Conservation (phyloP, 2,888 invertebrate genomes). For the Actias luna region DNA sequence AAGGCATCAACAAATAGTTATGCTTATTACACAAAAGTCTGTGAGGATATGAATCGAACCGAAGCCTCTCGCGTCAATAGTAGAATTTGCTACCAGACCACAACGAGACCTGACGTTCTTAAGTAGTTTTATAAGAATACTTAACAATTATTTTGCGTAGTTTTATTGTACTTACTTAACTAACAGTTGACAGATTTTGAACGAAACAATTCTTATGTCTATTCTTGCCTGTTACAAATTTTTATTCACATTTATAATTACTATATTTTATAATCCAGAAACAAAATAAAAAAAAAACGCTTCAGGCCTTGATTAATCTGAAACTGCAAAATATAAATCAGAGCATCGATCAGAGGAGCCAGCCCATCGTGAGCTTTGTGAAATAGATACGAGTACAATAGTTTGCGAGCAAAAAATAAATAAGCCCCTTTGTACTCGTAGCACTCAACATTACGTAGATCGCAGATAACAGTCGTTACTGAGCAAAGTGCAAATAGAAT, state of each 20-base stretch:
- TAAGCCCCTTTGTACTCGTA: conserved; percentile 45
- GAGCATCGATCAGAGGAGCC: conserved; percentile 60
- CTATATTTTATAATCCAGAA: background rate
- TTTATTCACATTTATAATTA: conserved; percentile 11
- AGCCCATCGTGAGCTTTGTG: conserved; percentile 63
- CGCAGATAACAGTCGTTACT: conserved; percentile 54
- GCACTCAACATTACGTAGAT: conserved; percentile 74
- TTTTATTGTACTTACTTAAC: too few relatives aligned
- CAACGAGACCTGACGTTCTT: too few relatives aligned
- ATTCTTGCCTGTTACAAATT: background rate
- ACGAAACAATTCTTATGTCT: too few relatives aligned
- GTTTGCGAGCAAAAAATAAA: conserved; percentile 58
- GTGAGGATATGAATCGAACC: too few relatives aligned
- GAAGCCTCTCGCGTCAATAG: too few relatives aligned
- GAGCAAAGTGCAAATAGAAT: conserved; percentile 31
- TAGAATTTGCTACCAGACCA: too few relatives aligned
- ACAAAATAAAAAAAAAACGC: conserved; percentile 34
- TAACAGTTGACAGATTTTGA: too few relatives aligned
- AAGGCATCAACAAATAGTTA: too few relatives aligned
- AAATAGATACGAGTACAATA: conserved; percentile 65
- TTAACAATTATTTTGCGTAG: too few relatives aligned
- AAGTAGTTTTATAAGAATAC: too few relatives aligned
- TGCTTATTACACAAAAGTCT: too few relatives aligned
- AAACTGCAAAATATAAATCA: conserved; percentile 70
- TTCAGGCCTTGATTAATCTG: conserved; percentile 65